Evolutionary conservation across 1,140 invertebrate genomes (phyloP), one percentile per base, ranked within the genome.

Genomic region (Zaprionus ornatus): DNA sequence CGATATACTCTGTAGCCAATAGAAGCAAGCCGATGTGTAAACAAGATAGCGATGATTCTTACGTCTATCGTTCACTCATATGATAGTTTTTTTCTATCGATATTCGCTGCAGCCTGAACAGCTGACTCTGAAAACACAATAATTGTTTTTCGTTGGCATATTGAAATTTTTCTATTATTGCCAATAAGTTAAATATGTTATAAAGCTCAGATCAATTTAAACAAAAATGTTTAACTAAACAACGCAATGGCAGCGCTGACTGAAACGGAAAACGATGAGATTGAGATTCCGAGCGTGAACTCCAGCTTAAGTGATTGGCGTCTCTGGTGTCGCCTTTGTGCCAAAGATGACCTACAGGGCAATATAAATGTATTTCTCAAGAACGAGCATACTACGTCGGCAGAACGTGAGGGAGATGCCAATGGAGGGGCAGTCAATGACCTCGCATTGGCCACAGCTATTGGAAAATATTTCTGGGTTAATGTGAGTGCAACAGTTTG

Each of bases 261-360:
- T 45, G 37, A 42, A 56, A 21, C 45, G 64, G 64, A 59, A 52
- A 56, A 15, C 45, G 32, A 12, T 48, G 19, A 9, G n/a, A 25
- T 37, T 29, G 52, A 59, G 25, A 57, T n/a, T 17, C 19, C 42
- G n/a, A 3, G 17, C 5, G 13, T 50, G 13, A 54, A 13, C 19
- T 42, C 12, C 2, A 35, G 9, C 6, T 23, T 40, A 40, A 60
- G 48, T n/a, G 42, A 76, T 57, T 91, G 92, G 83, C 55, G 29
- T 6, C 57, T 79, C 13, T 92, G 92, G 91, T 92, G 92, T 57
- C 79, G 92, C 12, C 75, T 92, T 7, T 92, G 92, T 62, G 92
- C 88, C 50, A 90, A 88, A 32, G 83, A 88, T 6, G 86, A 91
- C 56, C n/a, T 62, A 5, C 50, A 84, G 23, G 70, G 79, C 9